A percentile compares a stretch with the other conserved stretches of the same genome.
Conservation (phyloP, 2,113 vertebrate species). For the Trinectes maculatus region DNA sequence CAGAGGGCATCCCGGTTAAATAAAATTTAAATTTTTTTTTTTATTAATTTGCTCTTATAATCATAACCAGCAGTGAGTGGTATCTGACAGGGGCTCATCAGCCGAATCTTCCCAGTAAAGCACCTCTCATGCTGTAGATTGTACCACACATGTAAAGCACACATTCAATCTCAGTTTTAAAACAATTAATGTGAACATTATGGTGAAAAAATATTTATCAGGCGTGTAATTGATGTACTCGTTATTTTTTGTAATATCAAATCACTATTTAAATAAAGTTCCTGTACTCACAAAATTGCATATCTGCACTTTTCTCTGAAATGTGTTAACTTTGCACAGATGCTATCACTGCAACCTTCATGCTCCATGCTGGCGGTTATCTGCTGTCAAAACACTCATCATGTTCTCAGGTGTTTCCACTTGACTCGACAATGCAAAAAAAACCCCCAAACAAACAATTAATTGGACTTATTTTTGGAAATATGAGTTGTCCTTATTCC, state of each 20-base stretch:
- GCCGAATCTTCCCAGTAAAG: conserved; percentile 29
- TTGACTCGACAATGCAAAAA: too few relatives aligned
- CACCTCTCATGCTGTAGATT: conserved; percentile 20
- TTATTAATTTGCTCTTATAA: too few relatives aligned
- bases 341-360: conserved; percentile 23
- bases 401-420: too few relatives aligned
- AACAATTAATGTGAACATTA: conserved; percentile 82
- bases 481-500: too few relatives aligned
- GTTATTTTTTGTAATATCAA: conserved; percentile 88
- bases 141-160: too few relatives aligned
- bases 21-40: too few relatives aligned
- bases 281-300: conserved; percentile 80
- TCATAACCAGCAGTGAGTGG: neutral
- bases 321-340: neutral
- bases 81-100: conserved; percentile 32
- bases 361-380: conserved; percentile 19
- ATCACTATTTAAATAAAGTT: conserved; percentile 99
- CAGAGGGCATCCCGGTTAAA: too few relatives aligned
- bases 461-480: too few relatives aligned
- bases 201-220: conserved; percentile 97
- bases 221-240: conserved; percentile 95
- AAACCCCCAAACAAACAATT: too few relatives aligned
- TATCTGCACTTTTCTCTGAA: conserved; percentile 18
- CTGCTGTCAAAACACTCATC: neutral
- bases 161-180: conserved; percentile 37